Conservation (phyloP, 2,113 vertebrate genomes). For the Bathybates hornii region DNA sequence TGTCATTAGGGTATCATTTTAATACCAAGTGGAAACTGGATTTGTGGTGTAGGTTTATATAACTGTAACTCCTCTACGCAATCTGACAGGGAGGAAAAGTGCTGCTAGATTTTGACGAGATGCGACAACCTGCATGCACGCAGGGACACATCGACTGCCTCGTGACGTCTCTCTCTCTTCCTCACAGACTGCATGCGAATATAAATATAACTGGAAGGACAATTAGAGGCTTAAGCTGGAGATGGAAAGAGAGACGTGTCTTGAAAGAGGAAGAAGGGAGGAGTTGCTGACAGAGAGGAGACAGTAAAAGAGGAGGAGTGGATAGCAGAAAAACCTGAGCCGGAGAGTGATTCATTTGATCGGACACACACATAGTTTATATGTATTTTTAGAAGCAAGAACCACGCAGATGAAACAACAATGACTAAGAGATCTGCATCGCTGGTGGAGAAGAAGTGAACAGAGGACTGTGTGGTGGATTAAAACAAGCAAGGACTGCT, state of each 20-base stretch:
- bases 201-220: background rate
- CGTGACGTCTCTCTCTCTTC: background rate
- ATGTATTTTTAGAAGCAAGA: background rate
- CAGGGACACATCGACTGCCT: background rate
- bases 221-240: background rate
- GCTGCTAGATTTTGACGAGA: background rate
- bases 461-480: background rate
- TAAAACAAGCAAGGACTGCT: background rate
- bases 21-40: background rate
- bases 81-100: background rate
- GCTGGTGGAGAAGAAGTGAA: background rate
- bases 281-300: background rate
- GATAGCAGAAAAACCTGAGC: background rate
- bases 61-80: background rate
- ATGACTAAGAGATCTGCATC: background rate
- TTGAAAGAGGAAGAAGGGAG: background rate
- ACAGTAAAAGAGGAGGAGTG: background rate
- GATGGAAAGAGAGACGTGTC: background rate
- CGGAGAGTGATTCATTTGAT: slow-evolving; percentile 1
- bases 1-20: background rate
- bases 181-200: background rate
- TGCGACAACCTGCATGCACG: background rate
- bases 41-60: background rate
- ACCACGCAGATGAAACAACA: background rate
- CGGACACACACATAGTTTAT: background rate